A percentile compares a stretch with the other conserved stretches of the same genome.
Evolutionary conservation across 2,797 vertebrate species (phyloP).

Genomic region (Ctenopoma kingsleyae): DNA sequence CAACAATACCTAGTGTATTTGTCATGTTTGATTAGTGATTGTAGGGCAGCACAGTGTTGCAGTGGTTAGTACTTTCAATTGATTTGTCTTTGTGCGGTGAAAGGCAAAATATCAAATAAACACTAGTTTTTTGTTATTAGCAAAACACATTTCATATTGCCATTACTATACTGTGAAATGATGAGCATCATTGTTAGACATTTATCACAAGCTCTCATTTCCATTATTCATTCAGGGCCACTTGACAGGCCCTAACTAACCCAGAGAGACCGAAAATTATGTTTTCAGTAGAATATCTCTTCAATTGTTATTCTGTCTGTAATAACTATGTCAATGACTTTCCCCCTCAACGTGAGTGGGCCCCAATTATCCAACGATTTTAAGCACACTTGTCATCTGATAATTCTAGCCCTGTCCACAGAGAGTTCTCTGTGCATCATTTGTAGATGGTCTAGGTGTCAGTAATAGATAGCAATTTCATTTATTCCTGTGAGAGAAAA

Average conservation of each 20-base stretch:
- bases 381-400: constrained; percentile 52
- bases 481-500: constrained; percentile 20
- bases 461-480: constrained; percentile 1
- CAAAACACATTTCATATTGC: not conserved
- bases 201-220: constrained; percentile 18
- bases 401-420: constrained; percentile 47
- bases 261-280: constrained; percentile 15
- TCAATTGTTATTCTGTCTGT: constrained; percentile 51
- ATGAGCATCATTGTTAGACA: constrained; percentile 3
- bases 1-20: constrained; percentile 17
- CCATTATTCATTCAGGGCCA: constrained; percentile 28
- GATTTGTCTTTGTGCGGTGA: not conserved
- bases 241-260: constrained; percentile 19
- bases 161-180: constrained; percentile 5
- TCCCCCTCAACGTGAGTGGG: constrained; percentile 52
- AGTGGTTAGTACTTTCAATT: not conserved
- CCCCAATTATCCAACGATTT: constrained; percentile 65
- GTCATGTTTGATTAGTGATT: constrained; percentile 30
- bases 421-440: constrained; percentile 36
- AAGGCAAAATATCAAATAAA: not conserved
- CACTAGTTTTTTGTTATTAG: not conserved
- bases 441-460: constrained; percentile 36
- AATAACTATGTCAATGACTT: constrained; percentile 64
- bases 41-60: not conserved
- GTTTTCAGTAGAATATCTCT: constrained; percentile 52